These are phyloP conservation scores for Geotrypetes seraphini DNA, from an alignment of 2,797 vertebrate genomes.

Conservation along the genomic window DNA sequence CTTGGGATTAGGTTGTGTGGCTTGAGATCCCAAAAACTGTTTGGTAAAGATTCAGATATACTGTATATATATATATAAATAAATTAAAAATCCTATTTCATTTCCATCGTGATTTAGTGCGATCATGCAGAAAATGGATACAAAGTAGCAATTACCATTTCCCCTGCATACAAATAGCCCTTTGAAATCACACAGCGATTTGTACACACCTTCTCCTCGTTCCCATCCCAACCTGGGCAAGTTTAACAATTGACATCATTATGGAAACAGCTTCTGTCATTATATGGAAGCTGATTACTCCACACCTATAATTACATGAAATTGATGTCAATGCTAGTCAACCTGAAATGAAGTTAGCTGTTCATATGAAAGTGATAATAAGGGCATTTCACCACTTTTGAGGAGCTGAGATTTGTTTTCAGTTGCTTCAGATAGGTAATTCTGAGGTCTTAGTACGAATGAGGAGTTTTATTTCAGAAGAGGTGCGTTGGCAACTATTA, in stretches of 20 bases:
- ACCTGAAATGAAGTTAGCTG: conserved; percentile 19
- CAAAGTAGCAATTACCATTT: conserved; percentile 1
- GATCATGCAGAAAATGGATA: not conserved
- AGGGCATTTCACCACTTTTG: conserved; percentile 1
- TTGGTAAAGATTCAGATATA: too few species aligned
- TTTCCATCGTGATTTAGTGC: too few species aligned
- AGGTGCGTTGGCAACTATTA: too few species aligned
- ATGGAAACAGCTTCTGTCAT: conserved; percentile 12
- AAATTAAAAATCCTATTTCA: too few species aligned
- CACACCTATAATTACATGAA: conserved; percentile 27
- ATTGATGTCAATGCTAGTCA: conserved; percentile 23
- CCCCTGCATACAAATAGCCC: not conserved
- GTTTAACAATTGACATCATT: conserved; percentile 4
- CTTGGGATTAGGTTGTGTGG: too few species aligned
- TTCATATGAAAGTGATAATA: conserved; percentile 11
- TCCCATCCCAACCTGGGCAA: not conserved
- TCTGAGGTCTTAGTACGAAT: too few species aligned
- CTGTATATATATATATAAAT: too few species aligned
- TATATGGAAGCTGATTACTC: conserved; percentile 10
- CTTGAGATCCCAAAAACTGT: too few species aligned
- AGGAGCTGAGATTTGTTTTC: conserved; percentile 15
- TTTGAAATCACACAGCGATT: too few species aligned
- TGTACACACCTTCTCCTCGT: not conserved
- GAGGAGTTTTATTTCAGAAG: not conserved
- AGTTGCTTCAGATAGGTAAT: too few species aligned